Evolutionary conservation across 2,113 vertebrate species (phyloP), one percentile per base, ranked within the genome.

Genomic region (Bubo bubo): DNA sequence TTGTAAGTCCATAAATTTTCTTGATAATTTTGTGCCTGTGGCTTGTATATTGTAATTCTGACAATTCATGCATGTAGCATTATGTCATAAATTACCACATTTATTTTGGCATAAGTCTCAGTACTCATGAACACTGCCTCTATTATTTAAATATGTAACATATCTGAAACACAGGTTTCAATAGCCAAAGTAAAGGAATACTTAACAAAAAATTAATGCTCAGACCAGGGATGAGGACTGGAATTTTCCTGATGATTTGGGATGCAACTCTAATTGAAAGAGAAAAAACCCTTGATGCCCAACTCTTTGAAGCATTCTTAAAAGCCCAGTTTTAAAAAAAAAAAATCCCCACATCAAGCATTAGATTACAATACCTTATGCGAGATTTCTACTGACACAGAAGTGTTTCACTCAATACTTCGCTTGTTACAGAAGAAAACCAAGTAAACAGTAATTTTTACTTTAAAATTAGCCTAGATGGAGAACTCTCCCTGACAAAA

Each of bases 1-100:
- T 89, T 86, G 18, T 21, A 93, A 92, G 76, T 92, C 91, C 91
- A 96, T 96, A 94, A 95, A 95, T 96, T 96, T 88, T 93, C 79
- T 86, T 62, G 75, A 45, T 91, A 64, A 96, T 94, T 93, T 95
- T 96, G 89, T 94, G 93, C 85, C 85, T 58, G 73, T 97, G 88
- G 95, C 95, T 96, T 74, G 70, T 89, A 82, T 81, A 72, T 92
- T 0, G 3, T 91, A 93, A 95, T 97, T 97, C 94, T 96, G 97
- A 97, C 92, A 96, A 97, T 92, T 97, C 96, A 97, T 91, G 93
- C 95, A 98, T 56, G 56, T 45, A 96, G 92, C 95, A 94, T 88
- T 89, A 93, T 90, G 83, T 64, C 64, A 95, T 91, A 95, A 96
- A 96, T 95, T 91, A 95, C 22, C 24, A 72, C 49, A 72, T 93